Percentiles rank a stretch among this genome's conserved stretches.
Evolutionary conservation across 1,140 invertebrate genomes (phyloP).

Genomic region (Saccostrea echinata): DNA sequence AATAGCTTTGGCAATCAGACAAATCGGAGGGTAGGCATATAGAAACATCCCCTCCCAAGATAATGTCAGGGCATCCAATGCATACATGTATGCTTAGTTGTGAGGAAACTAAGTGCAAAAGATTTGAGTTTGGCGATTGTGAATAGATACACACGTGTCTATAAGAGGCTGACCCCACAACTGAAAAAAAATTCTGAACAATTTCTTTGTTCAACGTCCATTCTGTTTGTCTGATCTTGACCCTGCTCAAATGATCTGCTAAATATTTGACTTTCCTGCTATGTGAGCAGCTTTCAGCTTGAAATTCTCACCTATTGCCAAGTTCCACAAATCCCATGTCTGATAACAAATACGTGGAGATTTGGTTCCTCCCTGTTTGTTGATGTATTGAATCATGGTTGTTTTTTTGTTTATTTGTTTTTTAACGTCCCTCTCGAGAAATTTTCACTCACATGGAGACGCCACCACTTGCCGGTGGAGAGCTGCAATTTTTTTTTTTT

Average conservation of each 20-base stretch:
- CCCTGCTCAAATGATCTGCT: constrained; percentile 38
- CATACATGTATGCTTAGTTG: constrained; percentile 49
- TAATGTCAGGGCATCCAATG: constrained; percentile 57
- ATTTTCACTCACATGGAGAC: too few relatives aligned
- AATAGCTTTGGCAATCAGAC: constrained; percentile 30
- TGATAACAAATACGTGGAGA: constrained; percentile 38
- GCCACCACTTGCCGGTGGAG: too few relatives aligned
- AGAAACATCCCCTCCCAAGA: constrained; percentile 45
- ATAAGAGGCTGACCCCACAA: constrained; percentile 48
- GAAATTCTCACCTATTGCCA: constrained; percentile 41
- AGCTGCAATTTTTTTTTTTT: too few relatives aligned
- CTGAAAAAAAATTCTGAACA: constrained; percentile 40
- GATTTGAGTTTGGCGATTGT: constrained; percentile 46
- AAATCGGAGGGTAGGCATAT: constrained; percentile 39
- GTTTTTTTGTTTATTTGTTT: too few relatives aligned
- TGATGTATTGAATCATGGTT: constrained; percentile 47
- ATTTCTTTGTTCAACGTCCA: constrained; percentile 49
- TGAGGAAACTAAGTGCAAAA: constrained; percentile 55
- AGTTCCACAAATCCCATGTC: constrained; percentile 45
- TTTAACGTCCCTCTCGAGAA: too few relatives aligned
- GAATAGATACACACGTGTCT: constrained; percentile 48
- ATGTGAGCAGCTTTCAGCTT: constrained; percentile 49
- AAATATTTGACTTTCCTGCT: constrained; percentile 9
- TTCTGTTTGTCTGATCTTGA: not conserved
- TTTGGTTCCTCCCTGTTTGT: constrained; percentile 41